These are phyloP conservation scores for Momotus momota DNA, from an alignment of 2,797 vertebrate genomes.

Conservation along the genomic window DNA sequence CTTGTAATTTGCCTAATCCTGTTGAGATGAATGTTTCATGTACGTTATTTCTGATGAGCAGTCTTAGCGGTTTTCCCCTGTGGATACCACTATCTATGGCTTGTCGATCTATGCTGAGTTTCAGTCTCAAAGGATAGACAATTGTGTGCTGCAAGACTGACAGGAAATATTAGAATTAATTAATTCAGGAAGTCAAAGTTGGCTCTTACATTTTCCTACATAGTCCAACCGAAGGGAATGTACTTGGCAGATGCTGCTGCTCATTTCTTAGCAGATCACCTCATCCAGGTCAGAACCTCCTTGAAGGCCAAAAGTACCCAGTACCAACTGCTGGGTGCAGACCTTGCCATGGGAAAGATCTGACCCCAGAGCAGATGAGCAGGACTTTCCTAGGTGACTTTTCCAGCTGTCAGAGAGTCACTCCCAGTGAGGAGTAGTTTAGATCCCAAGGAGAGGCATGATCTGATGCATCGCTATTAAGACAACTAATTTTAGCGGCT, in stretches of 20 bases:
- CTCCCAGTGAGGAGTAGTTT: background rate
- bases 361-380: background rate
- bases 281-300: background rate
- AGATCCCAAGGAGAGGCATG: background rate
- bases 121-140: background rate
- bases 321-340: background rate
- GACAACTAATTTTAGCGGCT: background rate
- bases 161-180: background rate
- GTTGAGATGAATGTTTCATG: background rate
- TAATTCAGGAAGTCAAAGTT: background rate
- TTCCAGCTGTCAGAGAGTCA: background rate
- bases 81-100: background rate
- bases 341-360: background rate
- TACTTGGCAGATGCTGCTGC: background rate
- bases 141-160: background rate
- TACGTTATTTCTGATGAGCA: background rate
- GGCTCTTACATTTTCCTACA: background rate
- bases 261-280: background rate
- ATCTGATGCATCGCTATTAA: rapidly evolving
- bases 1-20: background rate
- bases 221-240: background rate
- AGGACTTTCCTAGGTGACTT: background rate
- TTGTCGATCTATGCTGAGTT: background rate
- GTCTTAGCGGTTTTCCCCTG: background rate
- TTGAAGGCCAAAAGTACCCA: background rate